Conservation (phyloP, 2,888 invertebrate species). For the Drosophila sordidapex region DNA sequence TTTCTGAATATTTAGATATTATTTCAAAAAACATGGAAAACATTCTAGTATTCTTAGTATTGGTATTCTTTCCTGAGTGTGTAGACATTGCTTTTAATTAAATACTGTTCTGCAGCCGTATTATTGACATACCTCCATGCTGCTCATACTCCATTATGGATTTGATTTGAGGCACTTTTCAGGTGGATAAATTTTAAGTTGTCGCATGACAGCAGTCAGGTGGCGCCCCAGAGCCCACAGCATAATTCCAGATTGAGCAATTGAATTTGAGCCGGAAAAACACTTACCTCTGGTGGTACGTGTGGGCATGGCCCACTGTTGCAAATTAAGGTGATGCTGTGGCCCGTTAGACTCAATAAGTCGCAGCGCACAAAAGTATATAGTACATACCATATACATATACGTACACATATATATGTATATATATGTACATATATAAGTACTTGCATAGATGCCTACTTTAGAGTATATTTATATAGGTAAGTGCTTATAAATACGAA, state of each 20-base stretch:
- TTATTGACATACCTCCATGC: background rate
- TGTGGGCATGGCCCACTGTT: background rate
- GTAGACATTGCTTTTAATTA: background rate
- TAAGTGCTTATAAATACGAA: constrained; percentile 35
- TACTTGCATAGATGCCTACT: background rate
- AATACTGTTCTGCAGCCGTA: background rate
- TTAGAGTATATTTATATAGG: constrained; percentile 8
- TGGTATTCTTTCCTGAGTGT: background rate
- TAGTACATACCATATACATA: background rate
- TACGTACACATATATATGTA: background rate
- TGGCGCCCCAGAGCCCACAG: constrained; percentile 3
- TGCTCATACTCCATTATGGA: background rate
- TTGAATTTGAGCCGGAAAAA: constrained; percentile 28
- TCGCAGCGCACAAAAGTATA: background rate
- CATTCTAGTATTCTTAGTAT: background rate
- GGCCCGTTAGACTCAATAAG: constrained; percentile 16
- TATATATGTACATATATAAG: background rate
- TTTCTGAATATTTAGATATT: background rate
- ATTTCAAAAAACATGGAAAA: background rate
- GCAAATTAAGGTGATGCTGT: constrained; percentile 20
- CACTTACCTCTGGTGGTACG: constrained; percentile 13
- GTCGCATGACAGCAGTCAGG: constrained; percentile 24
- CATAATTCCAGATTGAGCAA: constrained; percentile 11
- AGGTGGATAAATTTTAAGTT: background rate
- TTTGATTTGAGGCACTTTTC: background rate